Evolutionary conservation across 1,140 invertebrate genomes (phyloP), one percentile per base, ranked within the genome.

Genomic region (Aporrectodea caliginosa): DNA sequence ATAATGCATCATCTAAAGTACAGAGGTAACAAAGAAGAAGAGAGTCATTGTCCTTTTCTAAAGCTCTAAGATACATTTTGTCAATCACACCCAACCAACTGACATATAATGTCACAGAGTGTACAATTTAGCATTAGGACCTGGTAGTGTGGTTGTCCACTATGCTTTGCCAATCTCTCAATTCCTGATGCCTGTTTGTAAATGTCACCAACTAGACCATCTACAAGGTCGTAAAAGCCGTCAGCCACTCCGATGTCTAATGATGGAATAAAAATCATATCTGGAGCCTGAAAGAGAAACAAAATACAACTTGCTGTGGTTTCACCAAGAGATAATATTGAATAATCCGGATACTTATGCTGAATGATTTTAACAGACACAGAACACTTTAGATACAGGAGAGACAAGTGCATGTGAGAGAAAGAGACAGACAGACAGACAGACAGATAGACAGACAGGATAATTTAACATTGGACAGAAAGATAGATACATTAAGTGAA

Each of bases 191-290:
- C 91, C 91, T 96, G 94, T 82, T 93, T 92, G 78, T 95, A 91
- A 75, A 97, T 94, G 84, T 97, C 94, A 16, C 92, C 88, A 69
- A 96, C 91, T 0, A 97, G 88, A n/a, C 91, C 91, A 79, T 92
- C 92, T 29, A 97, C 90, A 75, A 95, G 86, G 70, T 92, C 92
- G 83, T 92, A 93, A 81, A 96, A 94, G 27, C 93, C 92, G 83
- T 89, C 92, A 0, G 92, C 90, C 84, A 93, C 92, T 31, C 92
- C 92, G 1, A 92, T 91, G 82, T 96, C 93, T 72, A 97, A 88
- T 0, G 93, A 94, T 14, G 95, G 95, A n/a, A 89, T 85, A 82
- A 92, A 93, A 16, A 90, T 85, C 35, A 94, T 90, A 33, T 91
- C 92, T 0, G 93, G 94, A 78, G 95, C 94, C 73, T 87, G 30